These are phyloP conservation scores for Cryptocephalus moraei DNA, from an alignment of 2,888 invertebrate species.

Conservation along the genomic window DNA sequence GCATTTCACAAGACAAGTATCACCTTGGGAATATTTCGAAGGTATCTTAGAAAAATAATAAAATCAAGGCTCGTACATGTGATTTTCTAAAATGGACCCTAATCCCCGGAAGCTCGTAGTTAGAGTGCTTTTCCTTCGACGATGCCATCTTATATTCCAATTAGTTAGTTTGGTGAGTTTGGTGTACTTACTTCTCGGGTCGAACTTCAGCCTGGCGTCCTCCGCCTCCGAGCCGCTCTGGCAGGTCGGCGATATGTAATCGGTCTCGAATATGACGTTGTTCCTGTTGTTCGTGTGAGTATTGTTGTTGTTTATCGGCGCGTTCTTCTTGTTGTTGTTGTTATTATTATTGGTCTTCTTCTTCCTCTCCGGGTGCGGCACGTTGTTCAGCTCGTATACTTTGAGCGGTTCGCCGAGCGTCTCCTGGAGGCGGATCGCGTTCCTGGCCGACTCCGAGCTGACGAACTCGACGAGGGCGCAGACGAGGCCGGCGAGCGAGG, in stretches of 20 bases:
- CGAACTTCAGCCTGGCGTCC: constrained; percentile 33
- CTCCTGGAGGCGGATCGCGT: constrained; percentile 60
- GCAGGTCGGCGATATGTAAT: constrained; percentile 41
- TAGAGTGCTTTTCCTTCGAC: too few species aligned
- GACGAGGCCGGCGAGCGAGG: constrained; percentile 74
- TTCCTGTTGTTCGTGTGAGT: constrained; percentile 12
- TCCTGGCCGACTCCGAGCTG: constrained; percentile 74
- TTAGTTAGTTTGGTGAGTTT: background rate
- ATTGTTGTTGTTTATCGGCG: constrained; percentile 45
- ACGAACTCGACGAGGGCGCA: constrained; percentile 89
- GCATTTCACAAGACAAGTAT: too few species aligned
- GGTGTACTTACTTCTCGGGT: constrained; percentile 30
- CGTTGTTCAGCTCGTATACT: constrained; percentile 65
- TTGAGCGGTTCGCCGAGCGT: constrained; percentile 52
- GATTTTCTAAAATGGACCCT: too few species aligned
- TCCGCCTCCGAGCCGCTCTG: constrained; percentile 46
- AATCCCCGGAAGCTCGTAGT: too few species aligned
- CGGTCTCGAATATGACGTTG: constrained; percentile 21
- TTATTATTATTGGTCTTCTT: constrained; percentile 58
- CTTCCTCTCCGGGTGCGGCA: constrained; percentile 60
- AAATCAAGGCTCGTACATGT: too few species aligned
- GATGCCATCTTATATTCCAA: too few species aligned
- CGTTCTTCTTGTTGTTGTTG: constrained; percentile 42
- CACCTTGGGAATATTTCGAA: too few species aligned
- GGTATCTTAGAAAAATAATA: too few species aligned